Base-by-base conservation (phyloP, 2,888 invertebrate species). In the Drosophila flavopinicola region DNA sequence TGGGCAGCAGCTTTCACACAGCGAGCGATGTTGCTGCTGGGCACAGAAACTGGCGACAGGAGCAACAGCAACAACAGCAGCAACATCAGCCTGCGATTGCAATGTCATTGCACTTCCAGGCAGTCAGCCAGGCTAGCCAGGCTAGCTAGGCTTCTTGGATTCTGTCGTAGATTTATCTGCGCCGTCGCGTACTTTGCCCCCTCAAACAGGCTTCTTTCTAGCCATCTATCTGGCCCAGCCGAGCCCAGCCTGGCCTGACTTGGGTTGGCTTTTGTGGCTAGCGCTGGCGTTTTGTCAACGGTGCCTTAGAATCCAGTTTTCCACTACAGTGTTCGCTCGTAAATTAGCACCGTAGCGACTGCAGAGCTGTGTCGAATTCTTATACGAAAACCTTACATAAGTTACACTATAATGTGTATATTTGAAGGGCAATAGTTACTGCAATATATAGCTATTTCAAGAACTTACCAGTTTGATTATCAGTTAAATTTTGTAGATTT, bases 141-240 rank as follows among this genome's bases (percentile, higher is more conserved):
- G 32, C 42, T 33, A 49, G 20, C 33, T 15, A 39, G 60, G 32
- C 61, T 23, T 11, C 27, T 45, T 32, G 35, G 56, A 48, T 33
- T 35, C 20, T 66, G 66, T 53, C 41, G 73, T 51, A 78, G 80
- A 80, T 80, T 80, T 80, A 80, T 80, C 80, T 76, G 56, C 70
- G 29, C 27, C 44, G 38, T 48, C 61, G 63, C 75, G 78, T 80
- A 79, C 80, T 80, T 79, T 80, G 79, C 73, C 83, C 79, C 83
- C 73, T 58, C 56, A 73, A 65, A 66, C 66, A 60, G 60, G 63
- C 70, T 71, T 64, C 76, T 72, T 65, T 61, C 11, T 65, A 29
- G 44, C 53, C 44, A 49, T 67, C 58, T 69, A 54, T 37, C 58
- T 45, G 23, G 37, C 30, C 30, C 30, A 29, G 45, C 30, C 27